These are phyloP conservation scores for Vanessa tameamea DNA, from an alignment of 1,140 invertebrate species.

Conservation along the genomic window DNA sequence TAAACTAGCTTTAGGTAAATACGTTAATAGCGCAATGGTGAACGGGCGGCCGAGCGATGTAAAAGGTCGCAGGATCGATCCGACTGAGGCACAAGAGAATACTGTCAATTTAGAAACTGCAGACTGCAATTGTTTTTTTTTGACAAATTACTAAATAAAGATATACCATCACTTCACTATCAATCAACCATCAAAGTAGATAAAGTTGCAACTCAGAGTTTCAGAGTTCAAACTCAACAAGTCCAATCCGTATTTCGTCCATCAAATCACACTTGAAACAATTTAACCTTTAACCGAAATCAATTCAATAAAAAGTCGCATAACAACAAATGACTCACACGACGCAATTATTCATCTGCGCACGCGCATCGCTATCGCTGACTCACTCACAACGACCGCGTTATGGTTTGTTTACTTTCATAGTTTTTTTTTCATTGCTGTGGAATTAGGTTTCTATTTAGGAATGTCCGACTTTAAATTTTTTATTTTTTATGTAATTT, in stretches of 20 bases:
- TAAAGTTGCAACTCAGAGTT: not conserved
- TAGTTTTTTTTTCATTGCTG: conserved; percentile 22
- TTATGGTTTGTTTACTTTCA: conserved; percentile 30
- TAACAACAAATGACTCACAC: conserved; percentile 38
- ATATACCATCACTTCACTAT: no score
- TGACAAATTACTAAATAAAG: no score
- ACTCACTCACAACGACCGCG: conserved; percentile 26
- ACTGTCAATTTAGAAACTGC: no score
- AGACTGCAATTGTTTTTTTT: no score
- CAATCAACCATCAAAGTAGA: no score
- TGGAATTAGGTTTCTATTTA: conserved; percentile 1
- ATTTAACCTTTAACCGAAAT: conserved; percentile 13
- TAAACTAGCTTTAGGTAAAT: not conserved
- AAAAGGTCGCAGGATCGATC: no score
- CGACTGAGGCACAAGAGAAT: no score
- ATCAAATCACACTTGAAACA: conserved; percentile 2
- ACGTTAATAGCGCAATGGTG: no score
- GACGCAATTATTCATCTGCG: conserved; percentile 38
- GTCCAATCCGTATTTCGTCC: not conserved
- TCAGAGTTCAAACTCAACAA: not conserved
- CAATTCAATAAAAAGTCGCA: conserved; percentile 23
- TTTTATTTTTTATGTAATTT: not conserved
- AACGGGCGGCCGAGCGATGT: no score
- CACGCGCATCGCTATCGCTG: conserved; percentile 36
- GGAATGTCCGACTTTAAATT: conserved; percentile 6